phyloP scores from a whole-genome alignment of 2,888 invertebrate genomes.

The Atethmia centrago region DNA sequence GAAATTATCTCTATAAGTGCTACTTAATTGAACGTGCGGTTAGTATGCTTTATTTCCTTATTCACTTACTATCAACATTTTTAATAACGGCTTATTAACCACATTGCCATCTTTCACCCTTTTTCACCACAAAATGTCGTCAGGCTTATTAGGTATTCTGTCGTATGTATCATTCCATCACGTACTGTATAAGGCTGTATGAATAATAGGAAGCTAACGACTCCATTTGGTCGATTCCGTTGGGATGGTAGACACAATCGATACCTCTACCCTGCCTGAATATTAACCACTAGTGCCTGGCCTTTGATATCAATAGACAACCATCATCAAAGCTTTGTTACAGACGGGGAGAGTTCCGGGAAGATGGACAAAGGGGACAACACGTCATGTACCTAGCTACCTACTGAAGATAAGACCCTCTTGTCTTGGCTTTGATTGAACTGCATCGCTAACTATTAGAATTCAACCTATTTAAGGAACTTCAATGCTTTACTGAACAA shows the following conservation, averaged over 20 bases:
- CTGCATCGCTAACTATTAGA: too few species aligned
- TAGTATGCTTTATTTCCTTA: too few species aligned
- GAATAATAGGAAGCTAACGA: slow-evolving; percentile 23
- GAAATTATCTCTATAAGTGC: too few species aligned
- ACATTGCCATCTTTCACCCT: slow-evolving; percentile 16
- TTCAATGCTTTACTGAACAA: too few species aligned
- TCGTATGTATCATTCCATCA: slow-evolving; percentile 12
- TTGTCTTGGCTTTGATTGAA: too few species aligned
- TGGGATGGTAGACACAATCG: slow-evolving; percentile 3
- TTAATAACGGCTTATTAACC: too few species aligned
- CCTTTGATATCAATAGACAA: background rate
- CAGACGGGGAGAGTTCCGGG: background rate
- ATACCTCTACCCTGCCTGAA: slow-evolving; percentile 29
- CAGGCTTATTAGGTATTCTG: slow-evolving; percentile 23
- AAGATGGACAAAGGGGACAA: background rate
- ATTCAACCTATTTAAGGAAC: too few species aligned
- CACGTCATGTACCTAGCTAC: background rate
- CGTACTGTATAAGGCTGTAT: slow-evolving; percentile 16
- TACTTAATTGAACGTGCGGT: too few species aligned
- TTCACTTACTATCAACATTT: too few species aligned
- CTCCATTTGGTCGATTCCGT: background rate
- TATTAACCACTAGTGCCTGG: slow-evolving; percentile 18
- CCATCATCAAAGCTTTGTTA: background rate
- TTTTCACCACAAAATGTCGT: slow-evolving; percentile 3
- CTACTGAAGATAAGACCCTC: too few species aligned